A percentile compares a stretch with the other conserved stretches of the same genome.
phyloP scores from a whole-genome alignment of 2,113 vertebrate species.

The Piliocolobus tephrosceles region DNA sequence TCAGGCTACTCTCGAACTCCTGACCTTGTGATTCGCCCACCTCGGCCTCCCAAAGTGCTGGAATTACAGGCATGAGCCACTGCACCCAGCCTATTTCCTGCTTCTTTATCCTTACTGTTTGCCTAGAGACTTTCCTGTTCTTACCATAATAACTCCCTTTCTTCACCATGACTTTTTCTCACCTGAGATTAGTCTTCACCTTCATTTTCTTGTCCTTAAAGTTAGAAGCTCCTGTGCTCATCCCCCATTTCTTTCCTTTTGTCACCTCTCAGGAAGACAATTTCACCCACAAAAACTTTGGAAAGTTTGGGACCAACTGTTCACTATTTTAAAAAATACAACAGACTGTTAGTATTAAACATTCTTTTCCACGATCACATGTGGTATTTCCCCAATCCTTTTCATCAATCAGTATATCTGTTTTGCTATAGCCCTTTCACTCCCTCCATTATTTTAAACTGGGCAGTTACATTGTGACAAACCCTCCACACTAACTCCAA shows the following conservation, averaged over 20 bases:
- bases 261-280: neutral
- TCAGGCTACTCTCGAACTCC: too few species aligned
- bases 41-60: too few species aligned
- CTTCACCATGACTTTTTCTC: neutral
- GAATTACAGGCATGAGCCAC: too few species aligned
- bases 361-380: neutral
- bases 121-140: neutral
- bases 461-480: neutral
- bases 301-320: neutral
- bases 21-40: rapidly evolving
- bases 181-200: neutral
- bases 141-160: neutral
- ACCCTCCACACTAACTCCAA: neutral
- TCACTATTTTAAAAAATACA: neutral
- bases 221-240: neutral
- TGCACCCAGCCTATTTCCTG: rapidly evolving
- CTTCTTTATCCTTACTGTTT: neutral
- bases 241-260: neutral
- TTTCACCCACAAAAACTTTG: neutral
- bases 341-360: neutral
- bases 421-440: neutral
- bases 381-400: neutral
- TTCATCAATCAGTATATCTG: neutral
- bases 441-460: neutral
- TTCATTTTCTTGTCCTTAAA: neutral